Conservation (phyloP, 1,140 invertebrate species). For the Listronotus oregonensis region DNA sequence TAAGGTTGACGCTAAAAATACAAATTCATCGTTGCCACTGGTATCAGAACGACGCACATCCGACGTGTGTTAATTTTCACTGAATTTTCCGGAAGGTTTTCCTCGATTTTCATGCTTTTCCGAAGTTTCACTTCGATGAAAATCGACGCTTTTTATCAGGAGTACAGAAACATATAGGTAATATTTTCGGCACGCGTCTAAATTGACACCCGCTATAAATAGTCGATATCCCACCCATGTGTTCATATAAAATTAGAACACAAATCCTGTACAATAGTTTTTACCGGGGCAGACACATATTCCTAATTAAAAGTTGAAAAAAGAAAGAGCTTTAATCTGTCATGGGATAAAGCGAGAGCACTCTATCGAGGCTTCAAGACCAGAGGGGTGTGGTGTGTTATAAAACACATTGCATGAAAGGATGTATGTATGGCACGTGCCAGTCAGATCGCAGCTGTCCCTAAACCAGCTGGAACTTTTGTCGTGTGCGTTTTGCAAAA, state of each 20-base stretch:
- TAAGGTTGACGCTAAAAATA: too few species aligned
- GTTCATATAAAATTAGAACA: neutral
- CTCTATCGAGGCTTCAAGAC: too few species aligned
- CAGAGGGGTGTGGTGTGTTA: too few species aligned
- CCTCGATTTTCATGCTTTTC: constrained; percentile 11
- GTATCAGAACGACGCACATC: too few species aligned
- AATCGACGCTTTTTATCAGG: constrained; percentile 46
- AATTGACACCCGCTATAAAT: constrained; percentile 24
- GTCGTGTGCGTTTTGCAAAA: too few species aligned
- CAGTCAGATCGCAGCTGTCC: too few species aligned
- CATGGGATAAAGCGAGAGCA: neutral
- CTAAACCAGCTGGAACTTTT: too few species aligned
- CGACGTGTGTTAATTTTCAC: neutral
- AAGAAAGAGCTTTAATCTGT: neutral
- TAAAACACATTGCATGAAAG: too few species aligned
- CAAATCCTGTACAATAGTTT: constrained; percentile 14
- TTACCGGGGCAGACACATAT: neutral
- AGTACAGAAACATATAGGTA: constrained; percentile 28
- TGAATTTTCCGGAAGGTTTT: constrained; percentile 5
- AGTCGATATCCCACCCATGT: constrained; percentile 10
- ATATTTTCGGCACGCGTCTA: constrained; percentile 23
- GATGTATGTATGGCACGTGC: too few species aligned
- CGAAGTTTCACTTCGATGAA: constrained; percentile 32
- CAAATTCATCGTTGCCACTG: too few species aligned
- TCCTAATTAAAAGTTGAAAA: neutral